Percentiles rank a stretch among this genome's conserved stretches.
These are phyloP conservation scores for Pedionomus torquatus DNA, from an alignment of 2,113 vertebrate species.

Conservation along the genomic window DNA sequence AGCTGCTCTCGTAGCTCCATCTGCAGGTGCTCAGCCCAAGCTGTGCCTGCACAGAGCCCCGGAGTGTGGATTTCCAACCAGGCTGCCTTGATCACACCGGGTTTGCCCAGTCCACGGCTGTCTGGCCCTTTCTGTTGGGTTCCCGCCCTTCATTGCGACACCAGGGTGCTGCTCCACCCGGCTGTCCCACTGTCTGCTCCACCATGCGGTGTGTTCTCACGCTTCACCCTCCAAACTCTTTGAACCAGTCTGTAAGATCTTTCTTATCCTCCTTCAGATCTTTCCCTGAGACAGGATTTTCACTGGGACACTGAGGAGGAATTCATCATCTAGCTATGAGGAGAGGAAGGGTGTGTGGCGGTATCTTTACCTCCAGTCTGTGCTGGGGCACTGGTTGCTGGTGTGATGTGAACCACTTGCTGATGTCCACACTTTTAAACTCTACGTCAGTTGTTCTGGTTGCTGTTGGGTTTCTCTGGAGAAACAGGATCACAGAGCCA, in stretches of 20 bases:
- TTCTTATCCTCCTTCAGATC: not conserved
- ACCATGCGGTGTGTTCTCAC: not conserved
- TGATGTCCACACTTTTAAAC: not conserved
- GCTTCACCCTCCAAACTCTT: not conserved
- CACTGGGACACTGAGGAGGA: not conserved
- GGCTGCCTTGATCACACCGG: not conserved
- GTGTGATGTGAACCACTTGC: not conserved
- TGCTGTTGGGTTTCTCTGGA: not conserved
- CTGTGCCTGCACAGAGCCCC: not conserved
- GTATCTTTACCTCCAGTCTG: not conserved
- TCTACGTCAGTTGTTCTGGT: not conserved
- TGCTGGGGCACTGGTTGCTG: not conserved
- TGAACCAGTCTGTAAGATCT: not conserved
- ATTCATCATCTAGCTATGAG: constrained; percentile 2
- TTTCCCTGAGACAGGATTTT: not conserved
- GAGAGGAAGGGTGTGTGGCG: not conserved
- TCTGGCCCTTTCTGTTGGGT: not conserved
- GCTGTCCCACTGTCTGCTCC: not conserved
- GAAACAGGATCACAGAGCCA: not conserved
- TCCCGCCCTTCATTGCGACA: not conserved
- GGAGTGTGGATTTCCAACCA: rapidly evolving
- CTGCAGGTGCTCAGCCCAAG: constrained; percentile 23
- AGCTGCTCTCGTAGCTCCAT: constrained; percentile 46
- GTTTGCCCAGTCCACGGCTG: not conserved
- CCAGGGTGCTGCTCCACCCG: rapidly evolving